Percentiles rank a stretch among this genome's conserved stretches.
Conservation (phyloP, 2,113 vertebrate genomes). For the Perognathus longimembris region DNA sequence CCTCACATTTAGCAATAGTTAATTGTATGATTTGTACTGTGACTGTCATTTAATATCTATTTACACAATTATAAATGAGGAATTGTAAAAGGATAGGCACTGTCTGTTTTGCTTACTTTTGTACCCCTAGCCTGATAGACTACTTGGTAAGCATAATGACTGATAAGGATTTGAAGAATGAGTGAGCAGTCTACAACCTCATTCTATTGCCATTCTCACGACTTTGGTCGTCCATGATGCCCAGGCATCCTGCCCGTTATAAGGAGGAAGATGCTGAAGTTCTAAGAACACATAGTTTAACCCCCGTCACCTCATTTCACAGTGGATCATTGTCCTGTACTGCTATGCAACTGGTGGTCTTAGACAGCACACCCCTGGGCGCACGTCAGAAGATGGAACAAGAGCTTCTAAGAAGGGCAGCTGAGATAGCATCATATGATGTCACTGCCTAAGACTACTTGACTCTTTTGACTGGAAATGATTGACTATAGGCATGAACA, state of each 20-base stretch:
- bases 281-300: neutral
- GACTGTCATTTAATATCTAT: neutral
- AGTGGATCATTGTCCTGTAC: neutral
- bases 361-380: neutral
- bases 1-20: conserved; percentile 31
- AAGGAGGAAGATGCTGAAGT: neutral
- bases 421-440: neutral
- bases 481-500: neutral
- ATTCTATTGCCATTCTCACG: neutral
- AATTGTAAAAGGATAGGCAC: neutral
- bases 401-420: neutral
- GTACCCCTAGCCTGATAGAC: neutral
- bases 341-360: neutral
- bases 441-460: neutral
- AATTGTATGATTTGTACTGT: neutral
- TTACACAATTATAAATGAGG: neutral
- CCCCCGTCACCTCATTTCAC: neutral
- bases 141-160: neutral
- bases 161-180: neutral
- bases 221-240: neutral
- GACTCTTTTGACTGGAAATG: conserved; percentile 49
- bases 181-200: neutral
- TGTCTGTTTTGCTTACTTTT: neutral
- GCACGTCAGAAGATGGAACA: neutral
- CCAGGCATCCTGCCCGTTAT: neutral